Conservation (phyloP, 1,140 invertebrate genomes). For the Cepaea nemoralis region DNA sequence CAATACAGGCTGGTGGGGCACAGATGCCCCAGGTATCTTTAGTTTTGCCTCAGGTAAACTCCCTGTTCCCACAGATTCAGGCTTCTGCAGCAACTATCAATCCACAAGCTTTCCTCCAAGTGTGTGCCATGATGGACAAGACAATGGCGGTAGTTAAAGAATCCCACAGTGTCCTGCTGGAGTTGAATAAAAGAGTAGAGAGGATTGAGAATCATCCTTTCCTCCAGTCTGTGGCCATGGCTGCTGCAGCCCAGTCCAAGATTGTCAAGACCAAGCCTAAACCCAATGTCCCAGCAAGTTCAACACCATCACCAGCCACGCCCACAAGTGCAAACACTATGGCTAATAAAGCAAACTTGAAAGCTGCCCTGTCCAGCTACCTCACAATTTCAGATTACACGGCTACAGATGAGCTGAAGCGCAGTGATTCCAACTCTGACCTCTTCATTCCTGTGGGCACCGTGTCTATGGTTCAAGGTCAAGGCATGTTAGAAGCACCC, state of each 20-base stretch:
- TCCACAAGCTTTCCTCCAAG: slow-evolving; percentile 39
- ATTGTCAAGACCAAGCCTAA: slow-evolving; percentile 21
- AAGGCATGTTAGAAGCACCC: slow-evolving; percentile 33
- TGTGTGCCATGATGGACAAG: slow-evolving; percentile 42
- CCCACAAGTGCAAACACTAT: slow-evolving; percentile 23
- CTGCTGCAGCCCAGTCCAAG: background rate
- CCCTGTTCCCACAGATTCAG: slow-evolving; percentile 44
- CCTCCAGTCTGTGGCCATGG: slow-evolving; percentile 17
- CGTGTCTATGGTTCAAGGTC: slow-evolving; percentile 38
- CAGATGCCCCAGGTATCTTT: slow-evolving; percentile 43
- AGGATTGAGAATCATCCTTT: slow-evolving; percentile 41
- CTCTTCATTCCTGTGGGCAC: slow-evolving; percentile 49
- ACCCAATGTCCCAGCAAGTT: slow-evolving; percentile 16
- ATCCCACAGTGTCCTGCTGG: slow-evolving; percentile 29
- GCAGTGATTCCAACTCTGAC: slow-evolving; percentile 46
- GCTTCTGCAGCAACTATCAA: background rate
- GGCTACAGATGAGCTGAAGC: slow-evolving; percentile 44
- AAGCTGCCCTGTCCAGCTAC: slow-evolving; percentile 44
- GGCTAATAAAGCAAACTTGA: slow-evolving; percentile 42
- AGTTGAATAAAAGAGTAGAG: slow-evolving; percentile 44
- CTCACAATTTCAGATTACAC: slow-evolving; percentile 50
- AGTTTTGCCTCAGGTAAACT: slow-evolving; percentile 40
- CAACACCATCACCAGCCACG: background rate
- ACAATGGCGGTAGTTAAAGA: slow-evolving; percentile 44
- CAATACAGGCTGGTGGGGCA: slow-evolving; percentile 30